Percentiles rank a stretch among this genome's conserved stretches.
These are phyloP conservation scores for Sarcophilus harrisii DNA, from an alignment of 2,797 vertebrate species.

Conservation along the genomic window DNA sequence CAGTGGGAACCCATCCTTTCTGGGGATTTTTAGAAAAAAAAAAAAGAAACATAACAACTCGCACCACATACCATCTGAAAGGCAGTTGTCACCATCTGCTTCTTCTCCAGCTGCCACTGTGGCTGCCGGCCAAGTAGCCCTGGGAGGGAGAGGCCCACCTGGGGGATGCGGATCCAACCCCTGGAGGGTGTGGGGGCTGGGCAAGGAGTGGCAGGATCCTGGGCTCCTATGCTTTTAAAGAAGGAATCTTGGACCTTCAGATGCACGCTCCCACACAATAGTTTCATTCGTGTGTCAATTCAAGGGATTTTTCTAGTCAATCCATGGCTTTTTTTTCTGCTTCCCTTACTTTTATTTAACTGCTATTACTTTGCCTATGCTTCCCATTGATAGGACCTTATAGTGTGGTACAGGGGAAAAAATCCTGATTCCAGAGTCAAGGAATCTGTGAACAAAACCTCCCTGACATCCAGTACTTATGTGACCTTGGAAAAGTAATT, in stretches of 20 bases:
- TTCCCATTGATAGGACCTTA: background rate
- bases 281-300: background rate
- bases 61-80: slow-evolving; percentile 74
- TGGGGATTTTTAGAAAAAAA: slow-evolving; percentile 53
- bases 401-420: background rate
- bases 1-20: slow-evolving; percentile 43
- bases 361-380: background rate
- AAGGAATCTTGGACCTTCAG: background rate
- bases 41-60: slow-evolving; percentile 32
- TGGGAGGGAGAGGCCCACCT: background rate
- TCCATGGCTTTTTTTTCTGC: background rate
- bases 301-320: background rate
- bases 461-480: background rate
- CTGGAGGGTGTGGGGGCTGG: background rate
- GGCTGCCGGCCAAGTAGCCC: slow-evolving; percentile 30
- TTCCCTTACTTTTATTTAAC: background rate
- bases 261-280: background rate
- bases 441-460: background rate
- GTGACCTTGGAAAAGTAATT: slow-evolving; percentile 1
- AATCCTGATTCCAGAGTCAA: background rate
- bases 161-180: background rate
- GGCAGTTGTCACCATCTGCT: slow-evolving; percentile 82
- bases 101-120: slow-evolving; percentile 66
- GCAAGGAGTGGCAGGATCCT: background rate
- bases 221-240: background rate